Base-by-base conservation (phyloP, 2,888 invertebrate species). In the Thereva nobilitata region DNA sequence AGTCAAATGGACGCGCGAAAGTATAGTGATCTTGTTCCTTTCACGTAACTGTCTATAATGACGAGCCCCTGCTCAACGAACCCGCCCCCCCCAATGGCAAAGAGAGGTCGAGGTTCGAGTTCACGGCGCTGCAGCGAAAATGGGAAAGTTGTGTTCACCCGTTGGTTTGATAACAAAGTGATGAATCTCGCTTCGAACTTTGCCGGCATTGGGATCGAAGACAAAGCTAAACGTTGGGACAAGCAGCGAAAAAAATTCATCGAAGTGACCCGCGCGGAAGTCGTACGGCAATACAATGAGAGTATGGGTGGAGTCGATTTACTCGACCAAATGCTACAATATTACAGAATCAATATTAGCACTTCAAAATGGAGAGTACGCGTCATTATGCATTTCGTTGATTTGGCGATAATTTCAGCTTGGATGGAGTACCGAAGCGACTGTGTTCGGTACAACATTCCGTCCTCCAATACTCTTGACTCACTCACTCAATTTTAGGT, bases 221-320 rank as follows among this genome's bases (percentile, higher is more conserved):
- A 73, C 64, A 67, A 66, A 64, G 72, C 69, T 64, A 66, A 70
- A 50, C 68, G 73, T 40, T 73, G 73, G 69, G 68, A 72, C 54
- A 72, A 72, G 59, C 63, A 34, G 57, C 66, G 6, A 12, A 70
- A 71, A 44, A 54, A 70, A 47, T 73, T 72, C 66, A 67, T 72
- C 35, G 57, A 71, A 12, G 68, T 75, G 6, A 64, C 50, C 42
- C 53, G 72, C 38, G 73, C 75, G 40, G 70, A 72, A 61, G 66
- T 73, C 53, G 69, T 76, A n/a, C 63, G 64, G 65, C 47, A 68
- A 9, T 75, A 75, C 57, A 76, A 76, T 69, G 67, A 69, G 67
- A 59, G 69, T 50, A 75, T 74, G 74, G 74, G 74, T n/a, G 74
- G 75, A 45, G 73, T 75, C 8, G 73, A 75, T 61, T 70, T 72